Base-by-base conservation (phyloP, 1,140 invertebrate species). In the Caenorhabditis latens region DNA sequence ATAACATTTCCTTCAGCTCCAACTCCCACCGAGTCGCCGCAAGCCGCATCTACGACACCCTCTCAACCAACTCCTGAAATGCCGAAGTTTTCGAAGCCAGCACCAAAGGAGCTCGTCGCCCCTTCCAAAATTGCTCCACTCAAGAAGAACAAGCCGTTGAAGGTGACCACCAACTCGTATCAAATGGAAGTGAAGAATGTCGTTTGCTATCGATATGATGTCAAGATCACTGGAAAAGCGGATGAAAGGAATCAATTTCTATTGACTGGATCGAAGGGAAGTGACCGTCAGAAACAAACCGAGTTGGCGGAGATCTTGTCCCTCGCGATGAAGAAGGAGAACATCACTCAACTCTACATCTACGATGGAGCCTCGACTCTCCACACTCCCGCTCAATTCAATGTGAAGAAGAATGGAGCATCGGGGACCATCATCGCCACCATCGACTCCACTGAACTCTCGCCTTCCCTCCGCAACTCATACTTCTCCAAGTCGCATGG, bases 291-390 rank as follows among this genome's bases (percentile, higher is more conserved):
- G 16, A n/a, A 42, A 7, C 67, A 75, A 48, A 13, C 67, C 11
- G 43, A 46, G 5, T n/a, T 75, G 11, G 4, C 9, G 4, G 43
- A 75, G 14, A 46, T 75, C 32, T 40, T 65, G 21, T 14, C 40
- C 24, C 40, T 4, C 19, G 19, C 9, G 9, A 9, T 58, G 16
- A 58, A n/a, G 19, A 19, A n/a, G 19, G 57, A 5, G n/a, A 14
- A 3, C 57, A 53, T 14, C 13, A 16, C 57, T 3, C 8, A 58
- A 58, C 57, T 4, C 50, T 58, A n/a, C 8, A 21, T 48, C 43
- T 75, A 75, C 43, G 67, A 75, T 75, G 67, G 67, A n/a, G 67
- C 67, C 19, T 9, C 67, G 4, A 75, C 42, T 0, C 42, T 75
- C 9, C 46, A 46, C 19, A 8, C 57, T 0, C 8, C 8, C 57